phyloP scores from a whole-genome alignment of 1,140 invertebrate species.

The Prorops nasuta region DNA sequence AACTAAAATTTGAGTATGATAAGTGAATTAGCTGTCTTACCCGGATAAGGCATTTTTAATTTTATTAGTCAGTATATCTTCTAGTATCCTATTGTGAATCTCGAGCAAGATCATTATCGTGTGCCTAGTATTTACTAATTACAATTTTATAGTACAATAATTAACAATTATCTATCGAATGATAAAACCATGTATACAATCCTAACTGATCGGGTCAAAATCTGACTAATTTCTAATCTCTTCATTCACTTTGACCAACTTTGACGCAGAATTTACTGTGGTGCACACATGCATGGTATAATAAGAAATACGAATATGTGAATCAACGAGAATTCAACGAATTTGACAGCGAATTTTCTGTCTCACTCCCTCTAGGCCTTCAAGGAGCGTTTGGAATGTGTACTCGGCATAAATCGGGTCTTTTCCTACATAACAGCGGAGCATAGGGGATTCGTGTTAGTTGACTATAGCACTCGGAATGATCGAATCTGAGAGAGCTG shows the following conservation, averaged over 20 bases:
- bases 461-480: no score
- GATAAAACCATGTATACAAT: constrained; percentile 36
- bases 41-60: constrained; percentile 92
- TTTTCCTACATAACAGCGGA: no score
- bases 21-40: constrained; percentile 66
- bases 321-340: no score
- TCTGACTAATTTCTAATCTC: background rate
- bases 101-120: constrained; percentile 95
- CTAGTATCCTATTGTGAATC: constrained; percentile 97
- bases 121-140: constrained; percentile 30
- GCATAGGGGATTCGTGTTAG: no score
- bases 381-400: no score
- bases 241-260: background rate
- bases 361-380: no score
- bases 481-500: no score
- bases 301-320: no score
- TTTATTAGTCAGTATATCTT: constrained; percentile 92
- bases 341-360: no score
- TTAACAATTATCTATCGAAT: constrained; percentile 39
- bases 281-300: no score
- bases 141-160: constrained; percentile 41
- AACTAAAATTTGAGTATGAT: constrained; percentile 19
- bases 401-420: no score
- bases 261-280: background rate
- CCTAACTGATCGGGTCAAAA: no score